Evolutionary conservation across 2,797 vertebrate genomes (phyloP), one percentile per base, ranked within the genome.

Genomic region (Syngnathus rostellatus): DNA sequence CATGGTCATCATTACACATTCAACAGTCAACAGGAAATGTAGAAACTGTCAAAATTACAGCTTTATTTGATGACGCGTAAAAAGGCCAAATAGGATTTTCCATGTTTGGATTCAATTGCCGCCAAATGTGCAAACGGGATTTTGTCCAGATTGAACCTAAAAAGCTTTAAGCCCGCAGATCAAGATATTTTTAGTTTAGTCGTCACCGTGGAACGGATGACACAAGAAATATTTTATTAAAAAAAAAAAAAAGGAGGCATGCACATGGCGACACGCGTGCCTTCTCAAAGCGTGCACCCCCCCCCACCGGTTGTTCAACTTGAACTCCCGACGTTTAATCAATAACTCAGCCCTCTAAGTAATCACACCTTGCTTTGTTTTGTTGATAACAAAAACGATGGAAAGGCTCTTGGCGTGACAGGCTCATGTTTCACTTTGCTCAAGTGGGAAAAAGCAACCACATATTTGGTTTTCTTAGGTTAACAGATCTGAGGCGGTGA

Each of bases 401-500:
- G 23, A 62, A 62, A 46, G 21, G 21, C 21, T 45, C 12, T 57
- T 12, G 54, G 25, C 23, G 7, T 3, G 31, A 38, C 31, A 17
- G 55, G 53, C 11, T 55, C 31, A 38, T 8, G 14, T 58, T 58
- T 16, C 53, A 31, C 5, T 58, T 58, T 58, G 1, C 59, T 11
- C 41, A 61, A 12, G 2, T 23, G 9, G 11, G 11, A 41, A 61
- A 62, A 23, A 11, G 8, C 60, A 43, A 23, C 21, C 12, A 45
- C 8, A 1, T 41, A 6, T 11, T 62, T 40, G 38, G 41, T 59
- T 6, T 38, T 37, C 9, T 16, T 37, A n/a, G 8, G 1, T 37
- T 16, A 63, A 31, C 31, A 31, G 31, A 31, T 31, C 31, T 31
- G 31, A 31, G 31, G 31, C 3, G 31, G 65, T 77, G 76, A 85